Percentiles rank a stretch among this genome's conserved stretches.
These are phyloP conservation scores for Schrankia costaestrigalis DNA, from an alignment of 2,888 invertebrate species.

Conservation along the genomic window DNA sequence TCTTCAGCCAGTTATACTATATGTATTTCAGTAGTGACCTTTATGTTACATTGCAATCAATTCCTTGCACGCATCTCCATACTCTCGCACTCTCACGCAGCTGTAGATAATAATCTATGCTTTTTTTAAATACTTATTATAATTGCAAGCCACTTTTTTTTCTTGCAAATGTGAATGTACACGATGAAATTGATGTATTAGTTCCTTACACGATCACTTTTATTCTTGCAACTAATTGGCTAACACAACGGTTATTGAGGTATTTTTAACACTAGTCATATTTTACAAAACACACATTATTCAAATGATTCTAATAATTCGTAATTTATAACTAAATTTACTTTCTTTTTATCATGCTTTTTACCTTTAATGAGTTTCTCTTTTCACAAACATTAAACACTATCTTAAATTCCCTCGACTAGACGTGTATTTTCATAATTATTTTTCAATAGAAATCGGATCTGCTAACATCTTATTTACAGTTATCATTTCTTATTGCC, in stretches of 20 bases:
- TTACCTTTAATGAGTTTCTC: slow-evolving; percentile 61
- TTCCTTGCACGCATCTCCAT: slow-evolving; percentile 49
- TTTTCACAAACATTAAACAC: slow-evolving; percentile 78
- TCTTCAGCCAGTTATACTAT: slow-evolving; percentile 39
- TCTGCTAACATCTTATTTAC: slow-evolving; percentile 41
- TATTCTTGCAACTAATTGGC: slow-evolving; percentile 4
- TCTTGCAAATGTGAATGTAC: slow-evolving; percentile 41
- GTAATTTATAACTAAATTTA: slow-evolving; percentile 7
- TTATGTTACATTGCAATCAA: slow-evolving; percentile 50
- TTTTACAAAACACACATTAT: slow-evolving; percentile 5
- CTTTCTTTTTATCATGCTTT: slow-evolving; percentile 37
- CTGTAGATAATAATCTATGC: slow-evolving; percentile 49
- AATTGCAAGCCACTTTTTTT: slow-evolving; percentile 28
- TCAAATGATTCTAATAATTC: slow-evolving; percentile 11
- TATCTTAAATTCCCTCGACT: slow-evolving; percentile 28
- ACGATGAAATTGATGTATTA: slow-evolving; percentile 32
- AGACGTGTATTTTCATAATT: slow-evolving; percentile 31
- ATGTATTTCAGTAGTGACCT: slow-evolving; percentile 44
- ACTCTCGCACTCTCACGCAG: slow-evolving; percentile 42
- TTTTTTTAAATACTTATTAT: slow-evolving; percentile 34
- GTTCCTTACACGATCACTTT: slow-evolving; percentile 21
- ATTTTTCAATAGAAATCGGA: slow-evolving; percentile 35
- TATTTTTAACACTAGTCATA: no score
- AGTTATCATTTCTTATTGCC: slow-evolving; percentile 26
- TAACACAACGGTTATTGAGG: no score